Evolutionary conservation across 1,140 invertebrate species (phyloP).

Genomic region (Ctenoplectra terminalis): DNA sequence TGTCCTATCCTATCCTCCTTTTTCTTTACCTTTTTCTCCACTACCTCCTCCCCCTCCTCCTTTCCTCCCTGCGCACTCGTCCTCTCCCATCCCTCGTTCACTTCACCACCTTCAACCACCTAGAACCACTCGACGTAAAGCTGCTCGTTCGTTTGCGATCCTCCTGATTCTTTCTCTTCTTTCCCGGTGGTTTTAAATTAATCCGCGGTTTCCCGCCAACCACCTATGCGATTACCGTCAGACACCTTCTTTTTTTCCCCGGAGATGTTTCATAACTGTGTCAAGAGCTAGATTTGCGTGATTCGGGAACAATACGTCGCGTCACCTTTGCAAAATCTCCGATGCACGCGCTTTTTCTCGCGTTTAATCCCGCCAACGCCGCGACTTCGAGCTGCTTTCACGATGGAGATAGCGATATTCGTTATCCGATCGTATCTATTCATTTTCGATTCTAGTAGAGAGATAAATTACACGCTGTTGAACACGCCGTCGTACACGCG

Average conservation of each 20-base stretch:
- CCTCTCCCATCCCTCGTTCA: slow-evolving; percentile 39
- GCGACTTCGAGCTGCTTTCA: not conserved
- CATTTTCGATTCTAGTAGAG: slow-evolving; percentile 5
- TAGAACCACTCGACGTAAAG: slow-evolving; percentile 46
- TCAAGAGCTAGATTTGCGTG: slow-evolving; percentile 2
- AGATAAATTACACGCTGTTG: slow-evolving; percentile 36
- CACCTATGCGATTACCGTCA: slow-evolving; percentile 4
- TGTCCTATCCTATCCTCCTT: slow-evolving; percentile 34
- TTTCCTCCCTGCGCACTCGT: slow-evolving; percentile 36
- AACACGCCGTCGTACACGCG: not conserved
- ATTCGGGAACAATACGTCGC: not conserved
- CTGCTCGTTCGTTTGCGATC: slow-evolving; percentile 53
- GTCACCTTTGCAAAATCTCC: not conserved
- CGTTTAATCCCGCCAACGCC: not conserved
- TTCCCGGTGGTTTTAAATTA: slow-evolving; percentile 46
- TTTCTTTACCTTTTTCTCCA: slow-evolving; percentile 50
- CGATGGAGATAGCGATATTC: slow-evolving; percentile 8
- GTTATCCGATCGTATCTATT: slow-evolving; percentile 26
- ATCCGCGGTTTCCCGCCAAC: slow-evolving; percentile 59
- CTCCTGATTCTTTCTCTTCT: slow-evolving; percentile 57
- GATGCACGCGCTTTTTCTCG: no score
- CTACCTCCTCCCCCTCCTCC: slow-evolving; percentile 44
- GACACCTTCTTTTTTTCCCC: not conserved
- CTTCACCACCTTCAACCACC: slow-evolving; percentile 57
- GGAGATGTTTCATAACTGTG: not conserved